Evolutionary conservation across 1,140 invertebrate species (phyloP).

Genomic region (Lethrus apterus): DNA sequence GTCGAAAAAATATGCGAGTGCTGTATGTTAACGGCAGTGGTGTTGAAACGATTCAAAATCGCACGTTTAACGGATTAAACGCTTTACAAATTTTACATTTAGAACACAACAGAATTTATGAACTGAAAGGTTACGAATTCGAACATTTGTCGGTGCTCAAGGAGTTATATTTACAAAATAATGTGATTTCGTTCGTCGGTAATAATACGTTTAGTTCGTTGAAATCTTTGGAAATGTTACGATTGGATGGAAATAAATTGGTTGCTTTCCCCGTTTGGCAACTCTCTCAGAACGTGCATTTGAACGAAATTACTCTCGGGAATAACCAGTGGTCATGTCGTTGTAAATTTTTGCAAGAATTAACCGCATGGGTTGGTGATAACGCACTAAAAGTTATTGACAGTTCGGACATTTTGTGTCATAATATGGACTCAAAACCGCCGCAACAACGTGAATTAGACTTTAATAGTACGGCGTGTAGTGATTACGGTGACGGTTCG

Average conservation of each 20-base stretch:
- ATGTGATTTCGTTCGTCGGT: slow-evolving; percentile 67
- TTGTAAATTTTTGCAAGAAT: slow-evolving; percentile 79
- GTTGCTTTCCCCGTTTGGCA: slow-evolving; percentile 79
- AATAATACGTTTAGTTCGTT: slow-evolving; percentile 75
- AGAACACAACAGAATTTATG: slow-evolving; percentile 72
- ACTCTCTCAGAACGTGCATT: slow-evolving; percentile 58
- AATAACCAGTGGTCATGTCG: slow-evolving; percentile 85
- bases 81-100: slow-evolving; percentile 75
- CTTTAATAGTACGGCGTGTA: slow-evolving; percentile 74
- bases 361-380: slow-evolving; percentile 75
- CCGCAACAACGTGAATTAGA: slow-evolving; percentile 65
- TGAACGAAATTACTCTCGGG: slow-evolving; percentile 66
- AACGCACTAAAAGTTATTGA: slow-evolving; percentile 74
- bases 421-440: slow-evolving; percentile 65
- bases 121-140: slow-evolving; percentile 83
- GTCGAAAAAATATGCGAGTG: slow-evolving; percentile 78
- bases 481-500: slow-evolving; percentile 73
- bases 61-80: slow-evolving; percentile 84
- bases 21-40: slow-evolving; percentile 80
- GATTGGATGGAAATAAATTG: slow-evolving; percentile 78
- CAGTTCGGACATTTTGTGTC: slow-evolving; percentile 69
- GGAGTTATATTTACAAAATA: slow-evolving; percentile 83
- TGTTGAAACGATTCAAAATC: slow-evolving; percentile 81
- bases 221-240: slow-evolving; percentile 68
- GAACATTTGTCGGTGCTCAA: slow-evolving; percentile 71